Conservation (phyloP, 2,797 vertebrate species). For the Sebastes steindachneri region DNA sequence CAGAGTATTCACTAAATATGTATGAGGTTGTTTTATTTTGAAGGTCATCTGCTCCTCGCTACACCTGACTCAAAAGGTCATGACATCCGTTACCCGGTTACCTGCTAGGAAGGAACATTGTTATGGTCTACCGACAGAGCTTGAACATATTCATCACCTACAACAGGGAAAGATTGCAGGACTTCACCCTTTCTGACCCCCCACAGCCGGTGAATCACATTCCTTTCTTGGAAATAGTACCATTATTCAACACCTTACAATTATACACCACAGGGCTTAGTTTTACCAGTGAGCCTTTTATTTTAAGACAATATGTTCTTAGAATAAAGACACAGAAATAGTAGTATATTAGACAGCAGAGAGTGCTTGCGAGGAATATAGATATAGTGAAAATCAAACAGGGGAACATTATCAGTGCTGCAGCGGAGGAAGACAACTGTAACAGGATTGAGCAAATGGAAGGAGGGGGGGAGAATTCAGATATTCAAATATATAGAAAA, state of each 20-base stretch:
- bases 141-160: conserved; percentile 1
- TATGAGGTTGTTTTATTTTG: background rate
- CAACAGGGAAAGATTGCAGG: background rate
- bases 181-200: background rate
- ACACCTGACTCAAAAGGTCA: conserved; percentile 36
- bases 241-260: background rate
- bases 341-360: background rate
- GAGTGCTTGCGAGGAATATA: background rate
- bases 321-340: background rate
- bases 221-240: background rate
- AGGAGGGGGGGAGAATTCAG: background rate
- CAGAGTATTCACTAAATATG: background rate
- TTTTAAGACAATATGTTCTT: background rate
- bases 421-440: background rate
- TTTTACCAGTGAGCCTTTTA: background rate
- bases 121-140: background rate
- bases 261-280: background rate
- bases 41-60: conserved; percentile 24
- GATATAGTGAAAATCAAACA: conserved; percentile 7
- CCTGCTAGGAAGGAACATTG: conserved; percentile 10
- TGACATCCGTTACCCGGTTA: conserved; percentile 19
- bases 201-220: background rate
- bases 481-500: conserved; percentile 45
- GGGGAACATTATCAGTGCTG: background rate
- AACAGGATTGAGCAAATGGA: conserved; percentile 9